Evolutionary conservation across 1,140 invertebrate genomes (phyloP), one percentile per base, ranked within the genome.

Genomic region (Drosophila subobscura): DNA sequence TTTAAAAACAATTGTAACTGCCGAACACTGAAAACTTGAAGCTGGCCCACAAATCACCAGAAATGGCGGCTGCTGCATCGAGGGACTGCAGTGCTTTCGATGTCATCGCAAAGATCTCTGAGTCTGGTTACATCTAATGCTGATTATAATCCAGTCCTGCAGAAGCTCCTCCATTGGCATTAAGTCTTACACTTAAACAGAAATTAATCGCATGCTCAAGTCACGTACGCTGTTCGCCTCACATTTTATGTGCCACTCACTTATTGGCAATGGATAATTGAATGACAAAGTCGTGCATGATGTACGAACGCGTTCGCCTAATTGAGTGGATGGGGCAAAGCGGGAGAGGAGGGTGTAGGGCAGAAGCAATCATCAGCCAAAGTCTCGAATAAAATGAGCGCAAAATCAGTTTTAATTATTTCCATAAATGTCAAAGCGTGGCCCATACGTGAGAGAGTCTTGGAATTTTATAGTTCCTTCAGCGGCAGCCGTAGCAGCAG

Each of bases 331-430:
- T 37, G 22, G 22, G 5, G 41, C 29, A n/a, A 16, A 33, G 25
- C 7, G 41, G 27, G 22, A 5, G 40, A 29, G 8, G n/a, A 41
- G 33, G 5, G 23, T 33, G 50, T 49, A 5, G 1, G 0, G 37
- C 5, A 33, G 64, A 46, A 1, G 20, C 37, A 40, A 55, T 37
- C 33, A 37, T 12, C 33, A 51, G 33, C n/a, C 41, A 44, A n/a
- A 40, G 61, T 40, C 57, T 16, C 49, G 53, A 58, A 81, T 75
- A 52, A 81, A 80, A 78, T 57, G 58, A 64, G 72, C 71, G 59
- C 25, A 58, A 63, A 86, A 86, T 78, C 78, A 72, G 78, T 88
- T 86, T 86, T 86, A 81, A 88, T 86, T 86, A 81, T 86, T 81
- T 88, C 64, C 66, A 88, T 88, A 79, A 79, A 79, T 60, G 68